Evolutionary conservation across 2,797 vertebrate species (phyloP).

Genomic region (Eidolon dupreanum): DNA sequence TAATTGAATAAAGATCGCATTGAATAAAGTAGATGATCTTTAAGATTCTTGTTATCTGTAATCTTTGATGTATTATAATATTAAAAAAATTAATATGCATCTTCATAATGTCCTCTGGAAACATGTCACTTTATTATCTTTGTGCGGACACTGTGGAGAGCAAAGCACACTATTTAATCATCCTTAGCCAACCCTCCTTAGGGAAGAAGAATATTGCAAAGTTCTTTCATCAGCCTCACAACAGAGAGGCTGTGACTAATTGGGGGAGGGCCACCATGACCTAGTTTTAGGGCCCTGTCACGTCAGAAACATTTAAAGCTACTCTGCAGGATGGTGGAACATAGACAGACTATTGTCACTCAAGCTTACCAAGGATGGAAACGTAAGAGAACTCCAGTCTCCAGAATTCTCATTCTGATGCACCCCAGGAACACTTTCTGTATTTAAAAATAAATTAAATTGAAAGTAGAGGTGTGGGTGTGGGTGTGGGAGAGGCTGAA

Average conservation of each 20-base stretch:
- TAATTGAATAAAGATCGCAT: not conserved
- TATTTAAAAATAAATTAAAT: not conserved
- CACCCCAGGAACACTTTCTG: not conserved
- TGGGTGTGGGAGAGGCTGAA: not conserved
- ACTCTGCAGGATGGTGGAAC: not conserved
- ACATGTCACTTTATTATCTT: not conserved
- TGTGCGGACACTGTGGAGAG: not conserved
- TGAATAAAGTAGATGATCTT: not conserved
- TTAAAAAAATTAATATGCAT: not conserved
- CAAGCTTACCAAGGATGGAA: not conserved
- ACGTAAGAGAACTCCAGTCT: not conserved
- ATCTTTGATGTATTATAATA: not conserved
- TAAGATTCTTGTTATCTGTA: not conserved
- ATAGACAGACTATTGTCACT: not conserved
- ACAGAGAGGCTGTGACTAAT: not conserved
- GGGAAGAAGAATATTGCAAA: not conserved
- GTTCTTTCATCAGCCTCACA: not conserved
- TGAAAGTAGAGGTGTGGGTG: not conserved
- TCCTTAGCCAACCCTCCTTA: not conserved
- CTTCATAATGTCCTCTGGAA: not conserved
- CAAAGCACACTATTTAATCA: not conserved
- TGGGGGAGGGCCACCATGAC: constrained; percentile 16
- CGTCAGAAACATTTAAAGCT: constrained; percentile 1
- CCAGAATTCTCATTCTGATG: not conserved
- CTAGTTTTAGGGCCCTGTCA: not conserved